A percentile compares a stretch with the other conserved stretches of the same genome.
Evolutionary conservation across 2,113 vertebrate species (phyloP).

Genomic region (Periophthalmodon schlosseri): DNA sequence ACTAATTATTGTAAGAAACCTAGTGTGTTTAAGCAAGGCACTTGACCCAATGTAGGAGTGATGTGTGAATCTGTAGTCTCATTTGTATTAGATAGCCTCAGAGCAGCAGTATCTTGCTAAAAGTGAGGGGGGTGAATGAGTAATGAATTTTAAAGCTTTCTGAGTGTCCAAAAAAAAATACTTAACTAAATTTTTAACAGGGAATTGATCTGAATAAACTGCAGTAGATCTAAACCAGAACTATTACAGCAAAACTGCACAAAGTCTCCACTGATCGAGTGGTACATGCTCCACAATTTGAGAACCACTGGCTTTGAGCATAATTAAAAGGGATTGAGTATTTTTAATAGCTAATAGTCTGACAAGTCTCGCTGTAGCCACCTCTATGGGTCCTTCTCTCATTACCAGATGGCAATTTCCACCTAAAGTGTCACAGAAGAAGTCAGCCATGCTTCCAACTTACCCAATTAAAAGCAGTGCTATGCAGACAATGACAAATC

Average conservation of each 20-base stretch:
- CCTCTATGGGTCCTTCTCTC: constrained; percentile 44
- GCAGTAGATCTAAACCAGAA: not conserved
- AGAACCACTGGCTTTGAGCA: not conserved
- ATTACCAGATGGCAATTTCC: constrained; percentile 51
- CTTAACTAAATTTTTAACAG: not conserved
- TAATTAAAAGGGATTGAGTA: constrained; percentile 4
- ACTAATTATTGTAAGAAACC: no score
- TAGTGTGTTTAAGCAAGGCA: no score
- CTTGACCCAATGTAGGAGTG: no score
- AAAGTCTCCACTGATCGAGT: not conserved
- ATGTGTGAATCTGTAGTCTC: no score
- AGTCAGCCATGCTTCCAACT: constrained; percentile 69
- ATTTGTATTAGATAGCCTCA: no score
- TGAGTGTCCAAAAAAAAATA: not conserved
- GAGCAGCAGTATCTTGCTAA: no score
- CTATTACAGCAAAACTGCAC: not conserved
- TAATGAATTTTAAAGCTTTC: not conserved
- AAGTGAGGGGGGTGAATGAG: not conserved
- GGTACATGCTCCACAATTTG: not conserved
- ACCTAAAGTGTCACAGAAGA: constrained; percentile 36
- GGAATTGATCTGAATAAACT: not conserved
- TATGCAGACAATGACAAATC: constrained; percentile 86
- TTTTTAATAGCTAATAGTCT: constrained; percentile 32
- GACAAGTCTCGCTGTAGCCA: constrained; percentile 31
- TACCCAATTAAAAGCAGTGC: constrained; percentile 95